These are phyloP conservation scores for Aleiodes alternator DNA, from an alignment of 2,888 invertebrate species.

Conservation along the genomic window DNA sequence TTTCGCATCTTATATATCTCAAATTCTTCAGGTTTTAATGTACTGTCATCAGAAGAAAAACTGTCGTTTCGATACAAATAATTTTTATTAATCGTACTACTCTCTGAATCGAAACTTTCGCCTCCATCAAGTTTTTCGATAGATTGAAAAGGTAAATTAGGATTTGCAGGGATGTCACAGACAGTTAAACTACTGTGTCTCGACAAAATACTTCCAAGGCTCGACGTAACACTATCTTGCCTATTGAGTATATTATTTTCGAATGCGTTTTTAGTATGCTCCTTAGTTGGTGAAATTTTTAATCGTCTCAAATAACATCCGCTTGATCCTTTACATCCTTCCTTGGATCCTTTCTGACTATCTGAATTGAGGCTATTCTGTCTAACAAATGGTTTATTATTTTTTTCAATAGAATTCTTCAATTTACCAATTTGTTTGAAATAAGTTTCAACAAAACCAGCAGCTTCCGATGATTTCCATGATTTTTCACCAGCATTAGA, in stretches of 20 bases:
- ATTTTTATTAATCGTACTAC: conserved; percentile 57
- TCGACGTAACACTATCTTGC: conserved; percentile 59
- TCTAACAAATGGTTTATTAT: conserved; percentile 55
- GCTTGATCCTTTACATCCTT: conserved; percentile 58
- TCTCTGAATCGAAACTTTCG: conserved; percentile 57
- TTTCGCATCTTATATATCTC: conserved; percentile 39
- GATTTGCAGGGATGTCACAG: conserved; percentile 54
- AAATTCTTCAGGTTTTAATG: conserved; percentile 58
- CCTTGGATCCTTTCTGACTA: conserved; percentile 56
- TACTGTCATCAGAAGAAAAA: conserved; percentile 63
- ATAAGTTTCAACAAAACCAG: conserved; percentile 67
- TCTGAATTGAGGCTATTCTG: conserved; percentile 53
- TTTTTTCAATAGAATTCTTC: conserved; percentile 63
- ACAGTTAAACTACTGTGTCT: conserved; percentile 60
- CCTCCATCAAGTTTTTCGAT: conserved; percentile 47
- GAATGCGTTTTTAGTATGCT: conserved; percentile 68
- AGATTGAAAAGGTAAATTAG: not conserved
- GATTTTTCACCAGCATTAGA: conserved; percentile 57
- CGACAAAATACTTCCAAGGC: conserved; percentile 62
- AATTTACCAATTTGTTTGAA: conserved; percentile 70
- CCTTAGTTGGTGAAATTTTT: conserved; percentile 73
- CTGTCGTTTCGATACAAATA: conserved; percentile 60
- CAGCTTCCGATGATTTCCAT: conserved; percentile 62
- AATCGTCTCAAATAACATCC: conserved; percentile 70
- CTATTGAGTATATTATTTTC: conserved; percentile 56